Conservation (phyloP, 2,113 vertebrate species). For the Bambusicola thoracicus region DNA sequence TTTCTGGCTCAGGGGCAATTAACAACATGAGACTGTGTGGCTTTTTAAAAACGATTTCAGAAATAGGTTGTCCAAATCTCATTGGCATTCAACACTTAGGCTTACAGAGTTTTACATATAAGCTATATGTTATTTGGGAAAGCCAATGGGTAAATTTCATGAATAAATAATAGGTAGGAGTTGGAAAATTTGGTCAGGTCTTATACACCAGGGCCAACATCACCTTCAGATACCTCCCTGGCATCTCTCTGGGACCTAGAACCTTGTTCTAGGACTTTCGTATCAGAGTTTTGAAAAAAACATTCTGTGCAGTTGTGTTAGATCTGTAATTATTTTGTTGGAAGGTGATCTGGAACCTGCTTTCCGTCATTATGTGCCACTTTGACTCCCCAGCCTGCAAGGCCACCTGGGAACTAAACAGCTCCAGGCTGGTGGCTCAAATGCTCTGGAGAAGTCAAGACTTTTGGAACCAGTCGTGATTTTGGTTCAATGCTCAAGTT, state of each 20-base stretch:
- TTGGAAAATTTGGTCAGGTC: not conserved
- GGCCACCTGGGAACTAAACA: not conserved
- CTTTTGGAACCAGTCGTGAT: not conserved
- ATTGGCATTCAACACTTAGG: not conserved
- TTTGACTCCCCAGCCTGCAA: not conserved
- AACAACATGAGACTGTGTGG: not conserved
- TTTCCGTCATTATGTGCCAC: not conserved
- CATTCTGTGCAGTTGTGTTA: not conserved
- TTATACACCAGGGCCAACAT: not conserved
- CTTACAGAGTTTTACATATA: not conserved
- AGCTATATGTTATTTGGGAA: not conserved
- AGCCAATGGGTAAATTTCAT: not conserved
- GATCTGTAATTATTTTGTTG: not conserved
- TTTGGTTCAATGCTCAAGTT: not conserved
- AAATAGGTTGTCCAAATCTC: not conserved
- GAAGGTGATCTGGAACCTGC: not conserved
- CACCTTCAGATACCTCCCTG: not conserved
- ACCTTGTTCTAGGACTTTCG: not conserved
- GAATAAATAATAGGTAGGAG: not conserved
- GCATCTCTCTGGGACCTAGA: accelerated
- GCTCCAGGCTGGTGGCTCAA: not conserved
- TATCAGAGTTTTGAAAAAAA: not conserved
- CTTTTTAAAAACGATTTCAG: not conserved
- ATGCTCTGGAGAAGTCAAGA: not conserved
- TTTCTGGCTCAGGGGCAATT: not conserved